phyloP scores from a whole-genome alignment of 2,888 invertebrate species.

The Cerastoderma edule region DNA sequence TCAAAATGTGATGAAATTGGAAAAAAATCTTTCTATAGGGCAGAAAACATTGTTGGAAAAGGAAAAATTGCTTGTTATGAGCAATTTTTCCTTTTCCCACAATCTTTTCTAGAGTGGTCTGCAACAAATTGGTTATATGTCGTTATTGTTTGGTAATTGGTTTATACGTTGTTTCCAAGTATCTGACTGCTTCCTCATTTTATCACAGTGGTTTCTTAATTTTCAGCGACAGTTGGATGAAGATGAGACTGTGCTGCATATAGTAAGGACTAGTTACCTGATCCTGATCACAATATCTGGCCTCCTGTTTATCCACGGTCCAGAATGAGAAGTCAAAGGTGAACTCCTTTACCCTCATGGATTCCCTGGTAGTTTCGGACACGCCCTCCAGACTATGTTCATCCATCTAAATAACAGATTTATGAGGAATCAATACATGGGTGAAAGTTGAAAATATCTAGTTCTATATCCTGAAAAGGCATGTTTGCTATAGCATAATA shows the following conservation, averaged over 20 bases:
- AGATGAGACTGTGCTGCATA: not conserved
- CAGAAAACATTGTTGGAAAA: too few relatives aligned
- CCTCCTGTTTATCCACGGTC: constrained; percentile 73
- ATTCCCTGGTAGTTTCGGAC: constrained; percentile 72
- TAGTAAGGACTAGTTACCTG: constrained; percentile 63
- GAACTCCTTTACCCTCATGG: constrained; percentile 78
- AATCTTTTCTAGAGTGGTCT: not conserved
- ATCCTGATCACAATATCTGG: constrained; percentile 77
- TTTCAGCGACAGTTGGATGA: too few relatives aligned
- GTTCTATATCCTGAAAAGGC: too few relatives aligned
- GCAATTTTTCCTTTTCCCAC: not conserved
- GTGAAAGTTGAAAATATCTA: too few relatives aligned
- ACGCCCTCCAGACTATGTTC: constrained; percentile 73
- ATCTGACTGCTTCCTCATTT: too few relatives aligned
- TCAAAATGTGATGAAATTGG: too few relatives aligned
- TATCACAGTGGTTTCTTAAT: too few relatives aligned
- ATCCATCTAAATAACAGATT: constrained; percentile 44
- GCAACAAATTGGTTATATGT: not conserved
- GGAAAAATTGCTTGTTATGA: too few relatives aligned
- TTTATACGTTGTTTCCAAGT: too few relatives aligned
- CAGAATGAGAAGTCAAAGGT: constrained; percentile 83
- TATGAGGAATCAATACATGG: not conserved
- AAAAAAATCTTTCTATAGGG: too few relatives aligned
- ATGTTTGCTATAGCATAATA: too few relatives aligned
- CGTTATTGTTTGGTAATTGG: too few relatives aligned